phyloP scores from a whole-genome alignment of 2,888 invertebrate species.

The Elysia crispata region DNA sequence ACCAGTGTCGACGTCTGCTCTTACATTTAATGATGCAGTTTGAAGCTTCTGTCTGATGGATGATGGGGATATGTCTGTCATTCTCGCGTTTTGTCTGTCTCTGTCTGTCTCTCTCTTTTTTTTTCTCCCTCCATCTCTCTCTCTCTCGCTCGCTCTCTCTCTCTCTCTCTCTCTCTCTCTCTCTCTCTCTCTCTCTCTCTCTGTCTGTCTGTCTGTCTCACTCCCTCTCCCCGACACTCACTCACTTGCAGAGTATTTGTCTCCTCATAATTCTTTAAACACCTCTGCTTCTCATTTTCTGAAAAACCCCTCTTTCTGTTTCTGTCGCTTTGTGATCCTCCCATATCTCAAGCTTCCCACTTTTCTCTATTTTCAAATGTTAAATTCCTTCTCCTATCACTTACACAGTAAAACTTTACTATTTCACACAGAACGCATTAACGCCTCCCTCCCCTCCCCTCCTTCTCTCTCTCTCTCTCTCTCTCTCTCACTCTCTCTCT shows the following conservation, averaged over 20 bases:
- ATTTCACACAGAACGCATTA: conserved; percentile 49
- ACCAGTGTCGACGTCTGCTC: no score
- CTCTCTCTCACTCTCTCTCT: no score
- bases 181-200: conserved; percentile 36
- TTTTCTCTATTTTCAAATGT: no score
- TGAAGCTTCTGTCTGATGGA: no score
- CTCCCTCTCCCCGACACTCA: conserved; percentile 7
- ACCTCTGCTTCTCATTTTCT: no score
- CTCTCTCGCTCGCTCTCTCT: conserved; percentile 5
- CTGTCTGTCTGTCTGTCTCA: conserved; percentile 40
- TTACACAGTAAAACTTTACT: conserved; percentile 24
- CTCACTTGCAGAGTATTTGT: no score
- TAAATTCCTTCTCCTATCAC: no score
- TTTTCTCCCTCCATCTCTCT: conserved; percentile 31
- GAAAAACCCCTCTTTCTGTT: conserved; percentile 24
- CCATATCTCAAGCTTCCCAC: no score
- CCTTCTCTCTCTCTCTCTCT: no score
- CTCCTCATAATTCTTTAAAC: no score
- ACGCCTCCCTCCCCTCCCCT: no score
- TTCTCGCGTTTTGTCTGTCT: conserved; percentile 1
- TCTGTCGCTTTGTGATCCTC: not conserved
- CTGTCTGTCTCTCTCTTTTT: conserved; percentile 10
- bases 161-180: conserved; percentile 39
- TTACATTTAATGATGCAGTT: no score
- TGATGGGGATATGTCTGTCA: not conserved